Percentiles rank a stretch among this genome's conserved stretches.
Conservation (phyloP, 1,140 invertebrate genomes). For the Gryon sp. region DNA sequence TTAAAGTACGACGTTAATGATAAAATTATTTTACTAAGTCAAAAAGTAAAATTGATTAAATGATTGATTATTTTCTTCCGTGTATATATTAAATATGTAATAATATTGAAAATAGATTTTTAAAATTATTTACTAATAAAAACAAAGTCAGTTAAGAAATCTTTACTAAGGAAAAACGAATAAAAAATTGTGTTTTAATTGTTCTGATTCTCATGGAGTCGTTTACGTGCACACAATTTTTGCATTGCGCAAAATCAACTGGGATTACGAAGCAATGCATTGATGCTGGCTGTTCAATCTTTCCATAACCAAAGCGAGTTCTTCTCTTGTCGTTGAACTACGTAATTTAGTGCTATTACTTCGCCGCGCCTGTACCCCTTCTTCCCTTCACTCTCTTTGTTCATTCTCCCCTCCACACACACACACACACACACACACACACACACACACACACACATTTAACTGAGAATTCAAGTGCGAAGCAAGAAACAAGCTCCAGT, state of each 20-base stretch:
- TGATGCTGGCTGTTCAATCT: constrained; percentile 28
- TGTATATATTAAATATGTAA: no score
- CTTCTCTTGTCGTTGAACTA: constrained; percentile 54
- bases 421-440: no score
- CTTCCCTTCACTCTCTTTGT: not conserved
- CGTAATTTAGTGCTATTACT: constrained; percentile 64
- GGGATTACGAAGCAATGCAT: constrained; percentile 25
- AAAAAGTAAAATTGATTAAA: no score
- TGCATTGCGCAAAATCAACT: constrained; percentile 30
- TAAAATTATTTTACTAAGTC: no score
- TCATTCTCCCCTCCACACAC: not conserved
- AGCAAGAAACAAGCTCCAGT: constrained; percentile 41
- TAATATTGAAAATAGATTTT: no score
- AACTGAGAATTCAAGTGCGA: constrained; percentile 25
- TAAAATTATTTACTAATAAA: no score
- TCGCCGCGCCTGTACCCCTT: constrained; percentile 22
- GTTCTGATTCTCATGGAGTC: constrained; percentile 20
- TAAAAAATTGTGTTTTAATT: constrained; percentile 33
- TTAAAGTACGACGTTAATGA: no score
- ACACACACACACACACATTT: constrained; percentile 41
- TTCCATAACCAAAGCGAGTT: constrained; percentile 23
- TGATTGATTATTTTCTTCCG: not conserved
- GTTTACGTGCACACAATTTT: constrained; percentile 18
- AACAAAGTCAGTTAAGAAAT: no score
- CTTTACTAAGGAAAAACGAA: no score